A percentile compares a stretch with the other conserved stretches of the same genome.
phyloP scores from a whole-genome alignment of 2,113 vertebrate species.

The Alectura lathami region DNA sequence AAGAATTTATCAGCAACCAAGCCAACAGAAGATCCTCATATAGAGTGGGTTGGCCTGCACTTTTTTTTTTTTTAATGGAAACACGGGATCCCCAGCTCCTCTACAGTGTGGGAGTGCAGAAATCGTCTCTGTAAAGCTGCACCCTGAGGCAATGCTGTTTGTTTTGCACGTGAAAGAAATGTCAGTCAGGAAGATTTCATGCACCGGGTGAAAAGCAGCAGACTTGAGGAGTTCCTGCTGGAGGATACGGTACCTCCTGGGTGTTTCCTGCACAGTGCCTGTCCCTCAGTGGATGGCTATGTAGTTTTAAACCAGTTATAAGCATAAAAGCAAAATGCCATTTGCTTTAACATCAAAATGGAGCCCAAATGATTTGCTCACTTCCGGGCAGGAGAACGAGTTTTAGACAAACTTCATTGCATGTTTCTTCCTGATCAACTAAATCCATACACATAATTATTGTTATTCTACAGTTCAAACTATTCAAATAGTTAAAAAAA shows the following conservation, averaged over 20 bases:
- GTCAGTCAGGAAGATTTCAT: background rate
- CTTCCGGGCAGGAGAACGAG: background rate
- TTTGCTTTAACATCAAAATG: background rate
- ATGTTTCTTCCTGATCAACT: background rate
- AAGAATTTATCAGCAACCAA: background rate
- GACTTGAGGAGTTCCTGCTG: background rate
- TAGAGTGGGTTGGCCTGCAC: fast-evolving
- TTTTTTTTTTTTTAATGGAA: background rate
- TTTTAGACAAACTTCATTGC: background rate
- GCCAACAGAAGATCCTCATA: background rate
- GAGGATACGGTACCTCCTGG: background rate
- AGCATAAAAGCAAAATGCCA: background rate
- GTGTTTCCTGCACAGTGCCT: background rate
- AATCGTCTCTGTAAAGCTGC: background rate
- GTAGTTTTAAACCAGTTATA: background rate
- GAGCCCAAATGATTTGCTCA: background rate
- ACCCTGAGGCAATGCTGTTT: background rate
- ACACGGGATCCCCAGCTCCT: background rate
- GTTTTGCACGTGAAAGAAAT: background rate
- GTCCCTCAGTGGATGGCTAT: background rate
- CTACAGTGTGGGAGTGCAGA: background rate
- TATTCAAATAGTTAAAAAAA: no score
- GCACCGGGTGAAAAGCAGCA: background rate
- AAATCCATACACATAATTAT: background rate
- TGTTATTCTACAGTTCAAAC: background rate